Conservation (phyloP, 1,140 invertebrate genomes). For the Drosophila murphyi region DNA sequence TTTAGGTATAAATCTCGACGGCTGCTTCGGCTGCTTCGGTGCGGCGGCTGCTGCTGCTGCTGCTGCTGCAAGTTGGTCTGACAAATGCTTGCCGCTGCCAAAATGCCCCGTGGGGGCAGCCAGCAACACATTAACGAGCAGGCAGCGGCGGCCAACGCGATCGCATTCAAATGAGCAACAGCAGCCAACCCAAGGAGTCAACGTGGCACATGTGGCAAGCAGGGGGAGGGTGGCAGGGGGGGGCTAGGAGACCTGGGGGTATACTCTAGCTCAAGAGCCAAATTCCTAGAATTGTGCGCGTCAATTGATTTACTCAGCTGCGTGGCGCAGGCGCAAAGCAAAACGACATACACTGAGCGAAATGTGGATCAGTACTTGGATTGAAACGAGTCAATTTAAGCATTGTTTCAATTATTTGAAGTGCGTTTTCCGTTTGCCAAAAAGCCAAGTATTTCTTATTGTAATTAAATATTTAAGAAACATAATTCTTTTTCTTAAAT, state of each 20-base stretch:
- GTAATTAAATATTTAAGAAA: too few species aligned
- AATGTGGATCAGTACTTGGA: neutral
- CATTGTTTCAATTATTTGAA: too few species aligned
- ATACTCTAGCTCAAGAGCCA: conserved; percentile 30
- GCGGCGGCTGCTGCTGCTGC: too few species aligned
- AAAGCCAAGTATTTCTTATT: too few species aligned
- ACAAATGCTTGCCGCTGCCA: conserved; percentile 50
- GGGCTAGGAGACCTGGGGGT: neutral
- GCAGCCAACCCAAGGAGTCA: neutral
- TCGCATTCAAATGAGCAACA: conserved; percentile 58
- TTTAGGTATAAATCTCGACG: conserved; percentile 78
- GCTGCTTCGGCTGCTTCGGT: conserved; percentile 31
- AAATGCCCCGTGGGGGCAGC: conserved; percentile 49
- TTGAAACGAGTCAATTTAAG: neutral
- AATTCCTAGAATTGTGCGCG: conserved; percentile 81
- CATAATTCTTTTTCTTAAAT: too few species aligned
- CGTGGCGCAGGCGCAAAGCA: conserved; percentile 26
- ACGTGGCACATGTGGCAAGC: too few species aligned
- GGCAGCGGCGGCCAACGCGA: conserved; percentile 34
- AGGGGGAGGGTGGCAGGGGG: too few species aligned
- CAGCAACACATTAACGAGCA: conserved; percentile 54
- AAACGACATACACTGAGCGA: neutral
- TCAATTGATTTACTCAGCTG: conserved; percentile 83
- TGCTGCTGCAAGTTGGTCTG: conserved; percentile 25
- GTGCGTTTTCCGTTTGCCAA: too few species aligned